Evolutionary conservation across 2,113 vertebrate genomes (phyloP).

Genomic region (Acanthochromis polyacanthus): DNA sequence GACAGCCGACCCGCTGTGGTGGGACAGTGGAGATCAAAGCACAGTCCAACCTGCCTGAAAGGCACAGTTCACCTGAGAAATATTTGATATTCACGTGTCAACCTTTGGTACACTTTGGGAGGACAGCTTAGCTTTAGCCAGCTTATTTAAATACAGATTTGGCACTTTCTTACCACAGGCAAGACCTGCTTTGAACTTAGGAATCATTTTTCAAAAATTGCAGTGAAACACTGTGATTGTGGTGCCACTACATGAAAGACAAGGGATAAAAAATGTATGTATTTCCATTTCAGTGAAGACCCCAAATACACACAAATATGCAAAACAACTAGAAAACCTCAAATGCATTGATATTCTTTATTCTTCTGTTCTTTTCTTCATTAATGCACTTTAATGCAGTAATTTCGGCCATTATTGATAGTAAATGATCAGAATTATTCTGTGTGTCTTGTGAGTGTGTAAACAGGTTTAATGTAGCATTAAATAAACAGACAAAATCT

Average conservation of each 20-base stretch:
- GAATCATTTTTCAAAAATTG: conserved; percentile 14
- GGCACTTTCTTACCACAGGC: not conserved
- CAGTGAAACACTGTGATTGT: not conserved
- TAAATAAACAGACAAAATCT: not conserved
- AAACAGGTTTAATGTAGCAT: not conserved
- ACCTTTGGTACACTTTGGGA: not conserved
- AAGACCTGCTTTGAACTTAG: conserved; percentile 4
- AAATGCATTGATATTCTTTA: not conserved
- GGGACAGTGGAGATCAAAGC: conserved; percentile 52
- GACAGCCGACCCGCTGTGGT: conserved; percentile 53
- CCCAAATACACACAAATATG: no score
- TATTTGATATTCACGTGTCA: conserved; percentile 43
- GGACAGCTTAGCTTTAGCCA: conserved; percentile 10
- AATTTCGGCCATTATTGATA: not conserved
- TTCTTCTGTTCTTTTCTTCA: not conserved
- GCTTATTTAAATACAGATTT: conserved; percentile 17
- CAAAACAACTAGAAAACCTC: no score
- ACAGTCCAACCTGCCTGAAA: conserved; percentile 18
- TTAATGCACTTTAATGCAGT: not conserved
- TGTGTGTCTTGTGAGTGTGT: not conserved
- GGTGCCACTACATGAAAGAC: conserved; percentile 11
- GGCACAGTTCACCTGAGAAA: conserved; percentile 53
- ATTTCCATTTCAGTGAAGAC: not conserved
- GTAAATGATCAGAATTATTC: not conserved
- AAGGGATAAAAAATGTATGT: not conserved